Base-by-base conservation (phyloP, 2,113 vertebrate genomes). In the Furnarius figulus region DNA sequence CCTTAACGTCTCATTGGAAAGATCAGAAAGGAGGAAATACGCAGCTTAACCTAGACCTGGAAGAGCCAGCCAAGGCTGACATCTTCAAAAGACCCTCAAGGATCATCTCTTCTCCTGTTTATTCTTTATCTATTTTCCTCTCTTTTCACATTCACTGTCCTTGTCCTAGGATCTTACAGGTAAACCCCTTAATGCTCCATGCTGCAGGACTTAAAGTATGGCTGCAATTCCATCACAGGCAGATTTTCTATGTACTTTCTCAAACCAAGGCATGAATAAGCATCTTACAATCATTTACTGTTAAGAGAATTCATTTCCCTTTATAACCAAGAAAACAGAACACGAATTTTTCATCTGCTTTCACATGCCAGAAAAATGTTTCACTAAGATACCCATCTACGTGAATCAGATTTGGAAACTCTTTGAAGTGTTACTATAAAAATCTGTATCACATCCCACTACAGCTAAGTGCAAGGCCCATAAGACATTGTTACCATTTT, bases 221-320 rank as follows among this genome's bases (percentile, higher is more conserved):
- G 33, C 70, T 85, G 19, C 7, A 18, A 10, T 78, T 65, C 68
- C 42, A 5, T 33, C 70, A 40, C 50, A 67, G 27, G 10, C 55
- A n/a, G 22, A 40, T 78, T 87, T 96, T 75, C 84, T 30, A 31
- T n/a, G 19, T 22, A 18, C 6, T 89, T 89, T 68, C 65, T 72
- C 66, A 95, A 85, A 87, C 28, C 77, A 75, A 61, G 21, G 15
- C 70, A 92, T 78, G 77, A 95, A 84, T 87, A 91, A 87, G 17
- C 52, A 67, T 58, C 58, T 81, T 75, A 70, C 49, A 89, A 40
- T 68, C 81, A 37, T 59, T 87, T 81, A 68, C 80, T 37, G 24
- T 62, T 92, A 72, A 37, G 23, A 89, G 13, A 96, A 87, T 75
- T 85, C 4, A 71, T 90, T 93, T 95, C 61, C 55, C 55, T 92